Evolutionary conservation across 2,888 invertebrate species (phyloP).

Genomic region (Synergus japonicus): DNA sequence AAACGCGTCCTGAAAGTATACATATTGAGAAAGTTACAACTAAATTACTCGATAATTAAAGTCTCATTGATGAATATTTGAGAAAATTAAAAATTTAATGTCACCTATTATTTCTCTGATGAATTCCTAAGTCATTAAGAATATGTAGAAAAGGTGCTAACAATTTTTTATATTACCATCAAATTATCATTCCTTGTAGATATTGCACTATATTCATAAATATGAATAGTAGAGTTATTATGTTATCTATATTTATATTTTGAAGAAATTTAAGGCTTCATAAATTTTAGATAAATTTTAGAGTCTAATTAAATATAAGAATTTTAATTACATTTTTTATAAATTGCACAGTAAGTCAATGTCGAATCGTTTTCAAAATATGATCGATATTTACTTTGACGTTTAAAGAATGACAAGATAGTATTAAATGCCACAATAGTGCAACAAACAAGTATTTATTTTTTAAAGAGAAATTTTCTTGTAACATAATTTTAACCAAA

Average conservation of each 20-base stretch:
- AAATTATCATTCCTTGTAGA: background rate
- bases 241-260: background rate
- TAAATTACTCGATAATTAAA: conserved; percentile 61
- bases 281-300: background rate
- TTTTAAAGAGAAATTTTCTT: conserved; percentile 1
- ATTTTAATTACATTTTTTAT: background rate
- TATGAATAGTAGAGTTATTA: background rate
- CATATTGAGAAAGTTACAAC: conserved; percentile 65
- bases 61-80: background rate
- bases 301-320: background rate
- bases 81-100: background rate
- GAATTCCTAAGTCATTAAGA: background rate
- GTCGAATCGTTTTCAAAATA: no score
- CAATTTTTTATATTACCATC: conserved; percentile 5
- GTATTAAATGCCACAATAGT: background rate
- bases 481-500: conserved; percentile 16
- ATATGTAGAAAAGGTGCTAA: background rate
- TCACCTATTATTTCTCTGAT: no score
- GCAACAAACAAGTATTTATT: conserved; percentile 8
- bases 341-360: background rate
- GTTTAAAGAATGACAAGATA: background rate
- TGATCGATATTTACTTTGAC: no score
- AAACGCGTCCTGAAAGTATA: conserved; percentile 62
- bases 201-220: background rate
- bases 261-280: background rate